Conservation (phyloP, 2,888 invertebrate species). For the Drosophila rubida region DNA sequence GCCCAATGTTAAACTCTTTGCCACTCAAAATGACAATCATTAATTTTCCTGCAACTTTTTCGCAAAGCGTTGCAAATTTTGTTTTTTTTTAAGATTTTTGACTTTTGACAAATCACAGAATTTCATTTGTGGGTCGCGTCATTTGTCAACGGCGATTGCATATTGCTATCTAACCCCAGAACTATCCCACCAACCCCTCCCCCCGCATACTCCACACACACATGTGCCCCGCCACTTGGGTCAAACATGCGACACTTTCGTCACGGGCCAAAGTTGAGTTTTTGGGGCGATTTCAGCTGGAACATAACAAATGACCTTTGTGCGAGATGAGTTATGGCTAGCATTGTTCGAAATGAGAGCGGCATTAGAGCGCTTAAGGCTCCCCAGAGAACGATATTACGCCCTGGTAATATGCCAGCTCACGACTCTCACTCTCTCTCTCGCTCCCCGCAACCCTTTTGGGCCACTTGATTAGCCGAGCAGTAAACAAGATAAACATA, state of each 20-base stretch:
- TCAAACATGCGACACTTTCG: conserved; percentile 71
- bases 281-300: conserved; percentile 15
- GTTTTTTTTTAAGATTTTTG: conserved; percentile 49
- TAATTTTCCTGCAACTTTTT: conserved; percentile 49
- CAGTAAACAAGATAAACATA: conserved; percentile 39
- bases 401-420: conserved; percentile 61
- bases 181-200: conserved; percentile 25
- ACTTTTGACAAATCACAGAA: conserved; percentile 72
- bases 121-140: conserved; percentile 48
- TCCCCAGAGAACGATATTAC: conserved; percentile 38
- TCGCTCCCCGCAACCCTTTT: conserved; percentile 56
- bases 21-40: conserved; percentile 43
- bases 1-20: conserved; percentile 47
- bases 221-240: conserved; percentile 41
- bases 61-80: conserved; percentile 53
- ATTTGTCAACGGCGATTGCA: conserved; percentile 66
- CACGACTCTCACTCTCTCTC: conserved; percentile 39
- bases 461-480: conserved; percentile 50
- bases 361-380: conserved; percentile 17
- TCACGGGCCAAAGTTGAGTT: conserved; percentile 52
- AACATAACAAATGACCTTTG: conserved; percentile 71
- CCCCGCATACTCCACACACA: conserved; percentile 40
- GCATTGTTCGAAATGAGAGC: conserved; percentile 25
- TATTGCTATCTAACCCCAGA: conserved; percentile 52
- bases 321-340: conserved; percentile 65